phyloP scores from a whole-genome alignment of 2,797 vertebrate genomes.

The Sebastes matsubarae region DNA sequence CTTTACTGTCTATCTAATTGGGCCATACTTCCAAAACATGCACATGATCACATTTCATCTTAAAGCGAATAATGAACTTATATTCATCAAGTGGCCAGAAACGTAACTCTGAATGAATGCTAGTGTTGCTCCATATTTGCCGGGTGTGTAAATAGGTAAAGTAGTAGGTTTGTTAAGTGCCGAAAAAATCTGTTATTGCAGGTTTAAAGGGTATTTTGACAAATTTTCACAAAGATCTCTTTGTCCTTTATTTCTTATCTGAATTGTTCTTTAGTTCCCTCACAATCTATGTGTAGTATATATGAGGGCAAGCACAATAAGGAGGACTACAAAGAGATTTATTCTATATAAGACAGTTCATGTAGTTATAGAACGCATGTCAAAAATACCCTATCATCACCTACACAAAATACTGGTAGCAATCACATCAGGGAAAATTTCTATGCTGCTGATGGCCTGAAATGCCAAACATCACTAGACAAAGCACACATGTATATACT shows the following conservation, averaged over 20 bases:
- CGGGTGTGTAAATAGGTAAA: not conserved
- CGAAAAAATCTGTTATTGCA: not conserved
- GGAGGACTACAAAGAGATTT: not conserved
- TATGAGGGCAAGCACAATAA: not conserved
- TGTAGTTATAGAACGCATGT: not conserved
- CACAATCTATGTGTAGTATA: not conserved
- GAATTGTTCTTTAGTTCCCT: not conserved
- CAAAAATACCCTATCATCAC: not conserved
- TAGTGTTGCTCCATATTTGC: not conserved
- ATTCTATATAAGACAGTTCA: no score
- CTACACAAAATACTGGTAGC: not conserved
- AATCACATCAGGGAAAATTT: not conserved
- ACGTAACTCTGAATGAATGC: not conserved
- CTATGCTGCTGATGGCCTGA: not conserved
- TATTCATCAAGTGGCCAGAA: not conserved
- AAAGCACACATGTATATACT: not conserved
- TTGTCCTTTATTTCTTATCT: not conserved
- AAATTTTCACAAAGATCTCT: not conserved
- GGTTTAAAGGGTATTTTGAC: not conserved
- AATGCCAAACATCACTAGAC: not conserved
- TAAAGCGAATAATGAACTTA: not conserved
- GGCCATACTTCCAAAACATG: constrained; percentile 1
- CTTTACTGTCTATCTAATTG: not conserved
- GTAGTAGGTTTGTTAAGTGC: not conserved
- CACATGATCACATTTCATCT: not conserved